A percentile compares a stretch with the other conserved stretches of the same genome.
These are phyloP conservation scores for Scytalopus superciliaris DNA, from an alignment of 2,113 vertebrate genomes.

Conservation along the genomic window DNA sequence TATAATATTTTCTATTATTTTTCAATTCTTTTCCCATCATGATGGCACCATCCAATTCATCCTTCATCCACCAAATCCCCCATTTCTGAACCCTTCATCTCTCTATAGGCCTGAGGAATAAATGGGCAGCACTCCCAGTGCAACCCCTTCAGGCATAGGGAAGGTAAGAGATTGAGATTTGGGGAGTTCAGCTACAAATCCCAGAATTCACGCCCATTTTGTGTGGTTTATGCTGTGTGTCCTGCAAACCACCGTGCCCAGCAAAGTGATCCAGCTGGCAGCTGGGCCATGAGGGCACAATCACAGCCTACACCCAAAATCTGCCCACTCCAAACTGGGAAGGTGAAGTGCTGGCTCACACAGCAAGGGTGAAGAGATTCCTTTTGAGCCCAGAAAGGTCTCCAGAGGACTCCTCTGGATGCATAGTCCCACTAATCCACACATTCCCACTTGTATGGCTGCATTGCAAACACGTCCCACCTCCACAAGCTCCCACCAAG, in stretches of 20 bases:
- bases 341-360: rapidly evolving
- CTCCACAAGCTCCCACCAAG: neutral
- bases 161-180: neutral
- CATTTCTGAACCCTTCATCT: neutral
- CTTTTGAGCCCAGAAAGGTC: neutral
- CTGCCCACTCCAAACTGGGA: neutral
- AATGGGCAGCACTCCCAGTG: neutral
- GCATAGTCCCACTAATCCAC: neutral
- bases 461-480: rapidly evolving
- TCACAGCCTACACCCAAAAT: too few species aligned
- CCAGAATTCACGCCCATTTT: neutral
- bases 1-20: neutral
- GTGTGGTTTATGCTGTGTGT: neutral
- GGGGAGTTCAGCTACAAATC: neutral
- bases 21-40: neutral
- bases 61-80: neutral
- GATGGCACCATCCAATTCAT: neutral
- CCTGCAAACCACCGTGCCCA: neutral
- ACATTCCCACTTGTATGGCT: neutral
- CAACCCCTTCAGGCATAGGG: neutral
- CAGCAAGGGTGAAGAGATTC: neutral
- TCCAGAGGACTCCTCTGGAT: neutral
- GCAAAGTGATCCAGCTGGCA: neutral
- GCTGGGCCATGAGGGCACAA: neutral
- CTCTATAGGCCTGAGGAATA: neutral